These are phyloP conservation scores for Aphelinus certus DNA, from an alignment of 1,140 invertebrate genomes.

Conservation along the genomic window DNA sequence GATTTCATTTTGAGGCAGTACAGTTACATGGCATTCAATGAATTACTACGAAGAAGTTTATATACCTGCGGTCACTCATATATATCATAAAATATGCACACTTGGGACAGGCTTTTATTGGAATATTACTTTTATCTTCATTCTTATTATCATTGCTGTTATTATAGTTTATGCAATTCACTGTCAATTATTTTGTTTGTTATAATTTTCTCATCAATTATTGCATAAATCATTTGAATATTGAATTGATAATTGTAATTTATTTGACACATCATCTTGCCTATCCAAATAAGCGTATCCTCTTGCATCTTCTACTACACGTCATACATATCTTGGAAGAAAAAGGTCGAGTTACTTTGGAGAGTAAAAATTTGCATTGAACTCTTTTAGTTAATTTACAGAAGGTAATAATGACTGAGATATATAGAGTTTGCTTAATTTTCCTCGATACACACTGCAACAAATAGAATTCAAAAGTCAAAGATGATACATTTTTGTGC, in stretches of 20 bases:
- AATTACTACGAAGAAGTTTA: not conserved
- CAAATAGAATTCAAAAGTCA: too few relatives aligned
- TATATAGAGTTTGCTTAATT: too few relatives aligned
- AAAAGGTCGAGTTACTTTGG: not conserved
- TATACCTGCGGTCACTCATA: not conserved
- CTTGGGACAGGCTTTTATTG: not conserved
- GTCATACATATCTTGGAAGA: conserved; percentile 6
- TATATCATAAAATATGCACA: conserved; percentile 10
- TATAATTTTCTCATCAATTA: not conserved
- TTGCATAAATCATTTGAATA: not conserved
- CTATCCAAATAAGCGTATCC: not conserved
- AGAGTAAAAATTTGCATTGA: too few relatives aligned
- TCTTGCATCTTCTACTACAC: conserved; percentile 1
- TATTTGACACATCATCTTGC: not conserved
- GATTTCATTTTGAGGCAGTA: too few relatives aligned
- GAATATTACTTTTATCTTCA: not conserved
- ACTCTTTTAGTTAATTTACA: too few relatives aligned
- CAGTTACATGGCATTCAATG: too few relatives aligned
- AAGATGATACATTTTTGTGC: too few relatives aligned
- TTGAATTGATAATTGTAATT: not conserved
- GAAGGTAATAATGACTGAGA: too few relatives aligned
- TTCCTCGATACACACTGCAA: too few relatives aligned
- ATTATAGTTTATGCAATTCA: conserved; percentile 3
- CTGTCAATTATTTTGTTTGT: not conserved
- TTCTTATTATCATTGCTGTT: not conserved